These are phyloP conservation scores for Mya arenaria DNA, from an alignment of 1,140 invertebrate species.

Conservation along the genomic window DNA sequence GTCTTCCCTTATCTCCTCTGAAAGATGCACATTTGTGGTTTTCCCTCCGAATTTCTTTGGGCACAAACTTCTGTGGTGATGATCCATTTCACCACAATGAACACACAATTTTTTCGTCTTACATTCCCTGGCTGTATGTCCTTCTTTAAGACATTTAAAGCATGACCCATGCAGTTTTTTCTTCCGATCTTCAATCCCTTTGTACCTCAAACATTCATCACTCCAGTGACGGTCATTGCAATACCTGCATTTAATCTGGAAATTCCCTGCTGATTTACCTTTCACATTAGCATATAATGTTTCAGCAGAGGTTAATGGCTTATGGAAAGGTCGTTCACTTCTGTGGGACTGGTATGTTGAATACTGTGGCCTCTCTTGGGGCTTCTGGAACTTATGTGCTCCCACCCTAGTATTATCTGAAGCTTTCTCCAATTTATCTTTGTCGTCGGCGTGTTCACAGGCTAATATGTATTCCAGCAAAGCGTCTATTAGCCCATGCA, in stretches of 20 bases:
- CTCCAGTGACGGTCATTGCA: neutral
- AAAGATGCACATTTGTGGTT: neutral
- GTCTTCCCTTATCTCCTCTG: neutral
- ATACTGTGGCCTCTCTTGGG: neutral
- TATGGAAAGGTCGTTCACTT: neutral
- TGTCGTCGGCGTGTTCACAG: neutral
- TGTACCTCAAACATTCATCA: constrained; percentile 20
- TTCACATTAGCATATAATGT: neutral
- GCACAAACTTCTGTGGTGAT: constrained; percentile 26
- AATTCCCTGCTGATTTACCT: neutral
- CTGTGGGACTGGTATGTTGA: neutral
- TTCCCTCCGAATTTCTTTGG: constrained; percentile 4
- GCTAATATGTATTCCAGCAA: neutral
- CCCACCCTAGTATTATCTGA: neutral
- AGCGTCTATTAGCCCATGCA: neutral
- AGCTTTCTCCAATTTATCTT: neutral
- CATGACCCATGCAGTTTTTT: neutral
- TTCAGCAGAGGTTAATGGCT: neutral
- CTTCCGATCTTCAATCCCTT: neutral
- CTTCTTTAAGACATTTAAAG: constrained; percentile 22
- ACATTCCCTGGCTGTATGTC: neutral
- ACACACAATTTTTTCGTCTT: constrained; percentile 7
- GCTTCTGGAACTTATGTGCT: neutral
- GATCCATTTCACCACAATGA: constrained; percentile 6
- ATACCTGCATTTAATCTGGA: constrained; percentile 5